Evolutionary conservation across 1,140 invertebrate genomes (phyloP), one percentile per base, ranked within the genome.

Genomic region (Psilanteris sp.): DNA sequence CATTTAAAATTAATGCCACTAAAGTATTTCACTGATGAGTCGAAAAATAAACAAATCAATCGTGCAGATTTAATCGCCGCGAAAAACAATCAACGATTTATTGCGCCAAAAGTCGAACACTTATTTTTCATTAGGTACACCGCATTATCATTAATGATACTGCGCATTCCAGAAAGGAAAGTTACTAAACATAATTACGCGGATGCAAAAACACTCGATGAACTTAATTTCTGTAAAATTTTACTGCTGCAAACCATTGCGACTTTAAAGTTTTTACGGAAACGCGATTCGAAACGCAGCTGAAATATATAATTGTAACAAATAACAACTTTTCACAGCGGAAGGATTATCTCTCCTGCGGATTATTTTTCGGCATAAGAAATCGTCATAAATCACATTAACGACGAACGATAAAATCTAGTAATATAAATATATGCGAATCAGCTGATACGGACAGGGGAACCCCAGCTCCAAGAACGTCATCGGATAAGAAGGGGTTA

Each of bases 141-240:
- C n/a, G 20, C n/a, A 41, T 50, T 29, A 50, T 39, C 34, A 41
- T 62, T 41, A 41, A 62, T 32, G 44, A 62, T 13, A 32, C 5
- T 5, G 7, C 24, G 27, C 10, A 39, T 29, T 37, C 26, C 5
- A 5, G 15, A 29, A 39, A 20, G 14, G 15, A 27, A 14, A 13
- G 31, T 10, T 36, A 20, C 50, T 50, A 34, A 61, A 20, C 44
- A 50, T 50, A 62, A 66, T 54, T 32, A 54, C 29, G 22, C 13
- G 10, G 29, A 66, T 36, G 61, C 43, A 66, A 54, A 54, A 54
- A 46, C 48, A 27, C 5, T 32, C 31, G 32, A 62, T 41, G 59
- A 24, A 44, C 27, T 66, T 66, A 66, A 66, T 54, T 44, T 36
- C 16, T 64, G 48, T 8, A n/a, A 55, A 67, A 55, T 67, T 46